Evolutionary conservation across 2,797 vertebrate species (phyloP).

Genomic region (Melanotaenia pygmaea): DNA sequence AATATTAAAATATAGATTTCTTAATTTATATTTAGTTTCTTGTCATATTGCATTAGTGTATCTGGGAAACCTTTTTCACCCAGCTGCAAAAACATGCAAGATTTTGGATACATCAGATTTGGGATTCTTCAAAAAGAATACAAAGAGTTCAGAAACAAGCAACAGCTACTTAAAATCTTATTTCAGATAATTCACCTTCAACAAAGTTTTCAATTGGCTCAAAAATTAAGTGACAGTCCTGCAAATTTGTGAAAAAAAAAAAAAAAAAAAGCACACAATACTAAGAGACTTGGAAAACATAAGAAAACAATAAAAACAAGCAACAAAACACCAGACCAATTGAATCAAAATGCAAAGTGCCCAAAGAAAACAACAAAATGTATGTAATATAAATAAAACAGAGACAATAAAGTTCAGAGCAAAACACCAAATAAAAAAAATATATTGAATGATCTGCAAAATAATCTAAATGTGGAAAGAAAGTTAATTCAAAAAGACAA

Average conservation of each 20-base stretch:
- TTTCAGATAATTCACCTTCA: background rate
- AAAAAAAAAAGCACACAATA: background rate
- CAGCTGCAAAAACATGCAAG: background rate
- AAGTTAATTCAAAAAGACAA: background rate
- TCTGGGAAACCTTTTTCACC: background rate
- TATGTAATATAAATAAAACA: background rate
- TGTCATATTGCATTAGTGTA: background rate
- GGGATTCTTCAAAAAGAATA: no score
- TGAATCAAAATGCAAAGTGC: background rate
- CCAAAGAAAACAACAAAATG: background rate
- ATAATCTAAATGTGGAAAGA: background rate
- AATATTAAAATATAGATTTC: background rate
- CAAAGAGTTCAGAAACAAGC: background rate
- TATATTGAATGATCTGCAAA: background rate
- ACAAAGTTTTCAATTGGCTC: background rate
- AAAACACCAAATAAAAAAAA: background rate
- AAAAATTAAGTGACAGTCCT: no score
- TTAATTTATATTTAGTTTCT: constrained; percentile 10
- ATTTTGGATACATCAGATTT: background rate
- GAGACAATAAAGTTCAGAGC: background rate
- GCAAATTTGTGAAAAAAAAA: background rate
- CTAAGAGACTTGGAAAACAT: background rate
- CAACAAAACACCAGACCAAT: no score
- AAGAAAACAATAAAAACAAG: background rate
- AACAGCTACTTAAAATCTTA: background rate